Base-by-base conservation (phyloP, 2,113 vertebrate genomes). In the Hippocampus barbouri region DNA sequence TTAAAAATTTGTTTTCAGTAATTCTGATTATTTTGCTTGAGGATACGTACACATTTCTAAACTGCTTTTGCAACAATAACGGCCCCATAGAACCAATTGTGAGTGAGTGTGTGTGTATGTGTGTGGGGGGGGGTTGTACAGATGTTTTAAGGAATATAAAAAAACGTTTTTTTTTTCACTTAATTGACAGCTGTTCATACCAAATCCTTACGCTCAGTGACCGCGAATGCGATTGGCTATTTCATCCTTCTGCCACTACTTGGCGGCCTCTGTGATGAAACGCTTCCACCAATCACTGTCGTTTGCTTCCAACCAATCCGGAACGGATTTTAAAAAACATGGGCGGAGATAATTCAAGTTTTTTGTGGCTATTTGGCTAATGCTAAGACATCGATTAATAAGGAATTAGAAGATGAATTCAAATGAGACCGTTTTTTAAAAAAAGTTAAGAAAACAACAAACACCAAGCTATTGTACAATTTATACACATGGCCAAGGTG, bases 221-320 rank as follows among this genome's bases (percentile, higher is more conserved):
- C 34, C 34, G 34, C 34, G 34, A 38, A 38, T 41, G 4, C 40
- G 18, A 41, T 64, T 64, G 62, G 5, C 47, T 16, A 49, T 71
- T 61, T 57, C 74, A 60, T 15, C 9, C 45, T 56, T 27, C 0
- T 87, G 85, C 87, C 83, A 40, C 27, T 63, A 41, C 84, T 86
- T 84, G 79, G 86, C 85, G 79, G 25, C 0, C 16, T 5, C 27
- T 16, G 8, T 25, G 9, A 49, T 8, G 57, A 45, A 18, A 56
- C 7, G 0, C 21, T 8, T 72, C 1, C 11, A 69, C 90, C 88
- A 90, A 89, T 90, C 80, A 76, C 1, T 0, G 68, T 9, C 5
- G 23, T 5, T 59, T 8, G 8, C 0, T 16, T 0, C 73, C 25
- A 72, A 20, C 92, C 90, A 92, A 93, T 93, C 78, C 77, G 2